A percentile compares a stretch with the other conserved stretches of the same genome.
These are phyloP conservation scores for Morphnarchus princeps DNA, from an alignment of 2,113 vertebrate species.

Conservation along the genomic window DNA sequence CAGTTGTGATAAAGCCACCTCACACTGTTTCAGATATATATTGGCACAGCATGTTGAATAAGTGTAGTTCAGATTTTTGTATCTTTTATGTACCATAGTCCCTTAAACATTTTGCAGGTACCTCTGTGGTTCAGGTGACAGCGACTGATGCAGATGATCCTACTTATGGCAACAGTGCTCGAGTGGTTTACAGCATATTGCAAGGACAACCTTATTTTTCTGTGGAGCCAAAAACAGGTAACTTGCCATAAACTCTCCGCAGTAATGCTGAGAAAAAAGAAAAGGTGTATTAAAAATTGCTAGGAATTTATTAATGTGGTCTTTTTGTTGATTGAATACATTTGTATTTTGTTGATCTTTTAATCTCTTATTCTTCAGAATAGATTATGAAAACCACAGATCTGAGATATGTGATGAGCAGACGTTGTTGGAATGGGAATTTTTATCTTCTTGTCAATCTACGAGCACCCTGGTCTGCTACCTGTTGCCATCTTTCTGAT, in stretches of 20 bases:
- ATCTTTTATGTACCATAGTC: not conserved
- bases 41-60: not conserved
- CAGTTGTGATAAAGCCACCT: not conserved
- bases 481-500: not conserved
- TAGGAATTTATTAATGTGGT: not conserved
- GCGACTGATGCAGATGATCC: constrained; percentile 96
- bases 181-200: constrained; percentile 95
- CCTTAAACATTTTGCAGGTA: constrained; percentile 77
- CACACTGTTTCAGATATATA: not conserved
- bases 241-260: not conserved
- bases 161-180: constrained; percentile 94
- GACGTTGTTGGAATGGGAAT: not conserved
- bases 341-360: not conserved
- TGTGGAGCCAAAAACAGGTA: constrained; percentile 97
- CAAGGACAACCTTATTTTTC: constrained; percentile 97
- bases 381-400: not conserved
- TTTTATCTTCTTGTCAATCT: not conserved
- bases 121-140: constrained; percentile 93
- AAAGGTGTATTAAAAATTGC: not conserved
- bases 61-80: not conserved
- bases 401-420: not conserved
- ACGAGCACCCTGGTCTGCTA: not conserved
- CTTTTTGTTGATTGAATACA: not conserved
- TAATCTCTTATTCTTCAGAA: not conserved
- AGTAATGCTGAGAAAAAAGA: not conserved